Evolutionary conservation across 2,797 vertebrate genomes (phyloP).

Genomic region (Platyrinchus mystaceus): DNA sequence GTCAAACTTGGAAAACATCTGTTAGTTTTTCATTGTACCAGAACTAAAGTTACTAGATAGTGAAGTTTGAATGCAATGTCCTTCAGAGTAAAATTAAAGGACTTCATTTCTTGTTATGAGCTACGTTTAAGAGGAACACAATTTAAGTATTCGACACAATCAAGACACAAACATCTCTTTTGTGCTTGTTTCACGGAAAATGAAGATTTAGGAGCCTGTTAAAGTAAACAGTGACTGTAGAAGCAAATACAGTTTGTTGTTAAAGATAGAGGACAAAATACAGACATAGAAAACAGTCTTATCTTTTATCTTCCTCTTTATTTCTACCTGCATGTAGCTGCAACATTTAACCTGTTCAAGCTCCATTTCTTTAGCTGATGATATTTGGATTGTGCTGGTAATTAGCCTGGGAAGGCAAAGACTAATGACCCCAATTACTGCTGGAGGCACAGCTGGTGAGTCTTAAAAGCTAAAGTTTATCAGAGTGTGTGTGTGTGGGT

Average conservation of each 20-base stretch:
- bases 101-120: not conserved
- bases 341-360: slow-evolving; percentile 14
- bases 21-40: not conserved
- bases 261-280: not conserved
- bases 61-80: not conserved
- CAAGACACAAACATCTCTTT: not conserved
- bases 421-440: slow-evolving; percentile 51
- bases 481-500: not conserved
- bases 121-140: not conserved
- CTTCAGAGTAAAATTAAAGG: not conserved
- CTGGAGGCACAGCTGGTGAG: slow-evolving; percentile 20
- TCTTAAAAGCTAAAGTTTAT: slow-evolving; percentile 51
- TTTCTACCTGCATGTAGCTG: not conserved
- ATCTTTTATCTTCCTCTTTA: not conserved
- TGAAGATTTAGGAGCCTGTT: not conserved
- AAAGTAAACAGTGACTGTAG: not conserved
- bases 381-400: slow-evolving; percentile 34
- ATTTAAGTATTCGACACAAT: not conserved
- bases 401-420: slow-evolving; percentile 43
- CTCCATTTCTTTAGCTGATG: not conserved
- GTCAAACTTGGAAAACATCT: not conserved
- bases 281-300: not conserved
- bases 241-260: not conserved
- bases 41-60: not conserved
- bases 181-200: not conserved